A percentile compares a stretch with the other conserved stretches of the same genome.
Conservation (phyloP, 2,888 invertebrate species). For the Eristalis intricaria region DNA sequence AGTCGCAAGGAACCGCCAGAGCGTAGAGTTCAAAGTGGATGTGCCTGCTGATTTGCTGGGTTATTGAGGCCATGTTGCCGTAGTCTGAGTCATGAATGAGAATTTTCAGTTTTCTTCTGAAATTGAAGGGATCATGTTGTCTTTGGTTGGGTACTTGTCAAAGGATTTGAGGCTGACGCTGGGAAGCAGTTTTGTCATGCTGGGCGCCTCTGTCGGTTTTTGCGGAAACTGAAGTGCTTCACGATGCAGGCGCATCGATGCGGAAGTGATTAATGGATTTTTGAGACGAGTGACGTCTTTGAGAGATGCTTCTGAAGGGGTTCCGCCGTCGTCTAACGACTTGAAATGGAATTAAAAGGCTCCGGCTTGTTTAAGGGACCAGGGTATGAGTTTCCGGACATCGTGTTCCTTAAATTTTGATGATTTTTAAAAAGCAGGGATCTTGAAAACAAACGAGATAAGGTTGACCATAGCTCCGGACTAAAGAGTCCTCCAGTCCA, state of each 20-base stretch:
- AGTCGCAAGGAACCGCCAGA: conserved; percentile 8
- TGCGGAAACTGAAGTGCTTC: not conserved
- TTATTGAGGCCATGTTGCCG: not conserved
- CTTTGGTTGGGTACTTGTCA: not conserved
- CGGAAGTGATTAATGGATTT: not conserved
- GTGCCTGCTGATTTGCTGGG: conserved; percentile 16
- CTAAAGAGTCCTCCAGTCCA: too few relatives aligned
- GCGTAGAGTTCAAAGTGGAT: conserved; percentile 31
- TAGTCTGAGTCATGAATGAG: not conserved
- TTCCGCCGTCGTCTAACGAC: too few relatives aligned
- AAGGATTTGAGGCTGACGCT: not conserved
- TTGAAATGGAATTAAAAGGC: too few relatives aligned
- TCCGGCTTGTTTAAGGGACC: too few relatives aligned
- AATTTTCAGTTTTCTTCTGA: not conserved
- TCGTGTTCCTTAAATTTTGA: too few relatives aligned
- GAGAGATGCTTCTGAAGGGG: too few relatives aligned
- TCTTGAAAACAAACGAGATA: too few relatives aligned
- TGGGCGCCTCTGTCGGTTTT: not conserved
- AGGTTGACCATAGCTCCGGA: too few relatives aligned
- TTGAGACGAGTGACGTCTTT: not conserved
- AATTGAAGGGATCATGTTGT: not conserved
- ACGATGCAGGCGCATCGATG: not conserved
- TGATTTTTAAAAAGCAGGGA: too few relatives aligned
- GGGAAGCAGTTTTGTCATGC: not conserved
- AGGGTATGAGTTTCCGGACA: too few relatives aligned